These are phyloP conservation scores for Drosophila ochracea DNA, from an alignment of 2,888 invertebrate genomes.

Conservation along the genomic window DNA sequence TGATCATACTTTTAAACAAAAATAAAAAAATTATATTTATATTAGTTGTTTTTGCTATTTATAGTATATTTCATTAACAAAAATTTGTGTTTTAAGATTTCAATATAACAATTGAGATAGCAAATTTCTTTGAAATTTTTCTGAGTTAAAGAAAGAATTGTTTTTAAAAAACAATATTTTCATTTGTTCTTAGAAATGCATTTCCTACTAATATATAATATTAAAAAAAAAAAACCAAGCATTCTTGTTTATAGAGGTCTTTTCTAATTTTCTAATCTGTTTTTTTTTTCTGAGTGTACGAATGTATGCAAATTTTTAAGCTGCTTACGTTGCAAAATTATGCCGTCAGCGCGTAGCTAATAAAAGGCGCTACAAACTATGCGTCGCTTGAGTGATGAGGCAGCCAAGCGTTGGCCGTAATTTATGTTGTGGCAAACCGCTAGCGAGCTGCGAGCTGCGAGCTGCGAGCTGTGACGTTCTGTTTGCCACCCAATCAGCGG, in stretches of 20 bases:
- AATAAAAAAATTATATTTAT: not conserved
- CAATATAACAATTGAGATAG: too few relatives aligned
- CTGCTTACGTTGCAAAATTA: conserved; percentile 74
- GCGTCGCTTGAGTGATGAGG: conserved; percentile 76
- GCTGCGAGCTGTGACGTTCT: conserved; percentile 1
- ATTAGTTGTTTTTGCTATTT: not conserved
- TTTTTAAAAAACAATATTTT: too few relatives aligned
- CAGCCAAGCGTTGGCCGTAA: conserved; percentile 78
- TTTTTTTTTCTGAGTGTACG: not conserved
- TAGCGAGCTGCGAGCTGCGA: conserved; percentile 1
- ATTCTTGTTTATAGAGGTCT: fast-evolving
- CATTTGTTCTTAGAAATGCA: too few relatives aligned
- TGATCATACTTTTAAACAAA: not conserved
- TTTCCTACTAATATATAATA: too few relatives aligned
- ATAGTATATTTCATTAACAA: not conserved
- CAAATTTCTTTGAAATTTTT: too few relatives aligned
- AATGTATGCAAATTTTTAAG: conserved; percentile 74
- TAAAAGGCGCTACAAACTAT: conserved; percentile 77
- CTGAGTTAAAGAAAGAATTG: too few relatives aligned
- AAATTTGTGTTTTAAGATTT: not conserved
- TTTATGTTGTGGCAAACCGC: conserved; percentile 79
- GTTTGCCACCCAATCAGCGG: conserved; percentile 50
- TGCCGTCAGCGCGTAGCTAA: conserved; percentile 72
- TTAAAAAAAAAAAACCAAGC: not conserved
- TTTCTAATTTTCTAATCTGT: not conserved